Evolutionary conservation across 2,888 invertebrate species (phyloP), one percentile per base, ranked within the genome.

Genomic region (Xanthorhoe designata): DNA sequence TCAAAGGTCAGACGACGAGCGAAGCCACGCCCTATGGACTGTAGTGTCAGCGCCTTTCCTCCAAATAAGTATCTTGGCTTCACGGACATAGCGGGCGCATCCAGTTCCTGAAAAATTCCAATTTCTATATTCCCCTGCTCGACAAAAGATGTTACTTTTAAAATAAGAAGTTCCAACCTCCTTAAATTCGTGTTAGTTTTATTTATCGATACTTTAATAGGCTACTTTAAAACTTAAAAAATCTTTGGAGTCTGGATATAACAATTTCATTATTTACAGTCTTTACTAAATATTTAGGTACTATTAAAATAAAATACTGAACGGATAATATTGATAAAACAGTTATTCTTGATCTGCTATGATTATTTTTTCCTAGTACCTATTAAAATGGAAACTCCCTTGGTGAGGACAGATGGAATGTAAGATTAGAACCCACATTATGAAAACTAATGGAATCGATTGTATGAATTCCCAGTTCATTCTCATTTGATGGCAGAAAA

Each of bases 1-100:
- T 95, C 95, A 87, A 97, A 97, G 1, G 96, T 96, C 69, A 97
- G 92, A 52, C 97, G 94, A 67, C 96, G 94, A 6, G 96, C 95
- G 81, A 96, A 97, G 8, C 97, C 97, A 77, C 96, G 94, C 0
- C 97, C 97, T 75, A 97, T 96, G 32, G 95, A 95, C 73, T 94
- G 94, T 63, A 97, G 92, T 7, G 94, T 94, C 60, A 96, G 89
- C 42, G 96, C 96, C 80, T 94, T 94, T n/a, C 95, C 95, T 71
- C 94, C 92, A 81, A 96, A 96, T 73, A 96, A 90, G 83, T 94
- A 92, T 78, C 87, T 89, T 85, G 90, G 94, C 81, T 91, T 93
- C 88, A 92, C 88, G 52, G 93, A 88, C 78, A 92, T 81, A 64
- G 86, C 83, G 47, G 87, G 84, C n/a, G 90, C 89, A 76, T 92